Conservation (phyloP, 2,797 vertebrate species). For the Zalophus californianus region DNA sequence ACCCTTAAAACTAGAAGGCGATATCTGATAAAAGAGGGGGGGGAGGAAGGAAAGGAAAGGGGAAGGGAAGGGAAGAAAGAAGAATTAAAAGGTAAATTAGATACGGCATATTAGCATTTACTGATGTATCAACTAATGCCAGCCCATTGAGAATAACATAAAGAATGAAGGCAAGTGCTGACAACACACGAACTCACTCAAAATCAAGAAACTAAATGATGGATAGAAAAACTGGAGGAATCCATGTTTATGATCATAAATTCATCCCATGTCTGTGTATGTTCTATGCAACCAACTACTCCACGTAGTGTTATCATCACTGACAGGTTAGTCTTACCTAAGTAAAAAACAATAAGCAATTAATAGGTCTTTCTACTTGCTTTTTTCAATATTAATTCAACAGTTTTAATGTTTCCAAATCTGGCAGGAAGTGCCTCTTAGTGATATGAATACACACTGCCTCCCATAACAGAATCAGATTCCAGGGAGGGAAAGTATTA, state of each 20-base stretch:
- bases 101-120: neutral
- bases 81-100: conserved; percentile 36
- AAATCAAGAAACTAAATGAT: neutral
- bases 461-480: neutral
- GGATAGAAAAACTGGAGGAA: neutral
- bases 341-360: neutral
- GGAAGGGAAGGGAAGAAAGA: neutral
- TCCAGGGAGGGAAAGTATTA: neutral
- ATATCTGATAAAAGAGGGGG: neutral
- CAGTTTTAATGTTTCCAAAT: neutral
- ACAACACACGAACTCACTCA: conserved; percentile 6
- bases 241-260: neutral
- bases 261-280: neutral
- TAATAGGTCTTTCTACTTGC: neutral
- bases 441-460: neutral
- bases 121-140: neutral
- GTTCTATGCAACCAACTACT: neutral
- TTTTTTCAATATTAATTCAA: conserved; percentile 12
- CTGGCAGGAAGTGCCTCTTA: neutral
- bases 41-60: neutral
- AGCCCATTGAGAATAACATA: neutral
- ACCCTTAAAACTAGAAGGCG: neutral
- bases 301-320: neutral
- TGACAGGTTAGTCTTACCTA: neutral
- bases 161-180: neutral